A percentile compares a stretch with the other conserved stretches of the same genome.
These are phyloP conservation scores for Vanacampus margaritifer DNA, from an alignment of 2,113 vertebrate species.

Conservation along the genomic window DNA sequence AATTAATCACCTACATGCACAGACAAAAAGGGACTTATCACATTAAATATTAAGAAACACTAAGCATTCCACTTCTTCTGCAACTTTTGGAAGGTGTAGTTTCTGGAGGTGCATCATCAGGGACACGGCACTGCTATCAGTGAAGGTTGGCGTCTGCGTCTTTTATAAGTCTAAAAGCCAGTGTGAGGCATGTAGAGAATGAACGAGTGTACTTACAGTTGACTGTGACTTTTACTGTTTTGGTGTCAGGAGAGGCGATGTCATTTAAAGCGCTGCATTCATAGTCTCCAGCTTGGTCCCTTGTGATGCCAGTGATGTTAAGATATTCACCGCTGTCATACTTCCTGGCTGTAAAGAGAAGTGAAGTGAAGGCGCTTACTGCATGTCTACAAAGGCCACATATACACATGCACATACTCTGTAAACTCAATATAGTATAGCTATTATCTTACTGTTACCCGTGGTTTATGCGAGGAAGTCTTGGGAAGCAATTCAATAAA, in stretches of 20 bases:
- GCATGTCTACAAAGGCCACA: slow-evolving; percentile 33
- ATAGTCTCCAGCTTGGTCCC: slow-evolving; percentile 94
- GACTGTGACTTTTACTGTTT: slow-evolving; percentile 90
- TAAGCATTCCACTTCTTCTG: slow-evolving; percentile 42
- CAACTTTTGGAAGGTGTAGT: slow-evolving; percentile 43
- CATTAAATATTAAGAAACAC: slow-evolving; percentile 76
- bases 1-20: slow-evolving; percentile 74
- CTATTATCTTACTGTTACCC: slow-evolving; percentile 1
- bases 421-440: slow-evolving; percentile 5
- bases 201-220: slow-evolving; percentile 87
- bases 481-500: slow-evolving; percentile 25
- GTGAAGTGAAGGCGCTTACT: slow-evolving; percentile 38
- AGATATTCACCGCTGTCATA: slow-evolving; percentile 94
- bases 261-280: slow-evolving; percentile 95
- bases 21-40: slow-evolving; percentile 78
- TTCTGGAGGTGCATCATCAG: slow-evolving; percentile 27
- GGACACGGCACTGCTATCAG: slow-evolving; percentile 18
- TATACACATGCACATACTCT: slow-evolving; percentile 15
- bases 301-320: slow-evolving; percentile 92
- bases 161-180: slow-evolving; percentile 19
- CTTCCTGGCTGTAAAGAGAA: slow-evolving; percentile 81
- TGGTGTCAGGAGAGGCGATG: slow-evolving; percentile 90
- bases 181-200: slow-evolving; percentile 1
- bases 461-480: slow-evolving; percentile 20
- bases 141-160: slow-evolving; percentile 4